Base-by-base conservation (phyloP, 2,888 invertebrate species). In the Eristalinus sepulchralis region DNA sequence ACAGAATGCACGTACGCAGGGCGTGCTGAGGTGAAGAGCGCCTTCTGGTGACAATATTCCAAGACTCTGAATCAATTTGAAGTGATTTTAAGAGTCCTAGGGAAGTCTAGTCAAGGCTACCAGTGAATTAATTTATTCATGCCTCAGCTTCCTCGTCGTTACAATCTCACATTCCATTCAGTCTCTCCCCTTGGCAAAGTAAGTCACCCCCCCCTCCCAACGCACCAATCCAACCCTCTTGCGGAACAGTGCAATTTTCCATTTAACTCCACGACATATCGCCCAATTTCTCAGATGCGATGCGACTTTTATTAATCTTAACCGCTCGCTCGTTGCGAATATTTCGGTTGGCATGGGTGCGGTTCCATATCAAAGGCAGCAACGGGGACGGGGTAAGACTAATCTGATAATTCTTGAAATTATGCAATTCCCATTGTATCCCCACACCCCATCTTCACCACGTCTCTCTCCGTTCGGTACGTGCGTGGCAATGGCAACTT, bases 341-440 rank as follows among this genome's bases (percentile, higher is more conserved):
- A 11, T 27, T 11, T 2, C 9, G 39, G 59, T 57, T 76, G 24
- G 59, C 20, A 3, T 24, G 59, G 1, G 1, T 27, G 47, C 47
- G 39, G 34, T 13, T 36, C 36, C 36, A 4, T 36, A 3, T 13
- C 36, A 13, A 2, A 2, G 5, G 36, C 5, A 1, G 9, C 36
- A 27, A 27, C 2, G 27, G n/a, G 17, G 47, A 36, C 31, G 39
- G 39, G 39, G 0, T 4, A 47, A 31, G 70, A 57, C 63, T 70
- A 77, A 77, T 77, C 55, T 22, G 70, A 70, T 57, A 55, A 64
- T 53, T 70, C 64, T 53, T 22, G n/a, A 64, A 55, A 64, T 64
- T 70, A 78, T 78, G 78, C 63, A 71, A 78, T 78, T 76, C 67
- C 63, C 63, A 73, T 63, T 67, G 59, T 33, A 11, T 60, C n/a